Percentiles rank a stretch among this genome's conserved stretches.
Conservation (phyloP, 2,888 invertebrate genomes). For the Alcis repandata region DNA sequence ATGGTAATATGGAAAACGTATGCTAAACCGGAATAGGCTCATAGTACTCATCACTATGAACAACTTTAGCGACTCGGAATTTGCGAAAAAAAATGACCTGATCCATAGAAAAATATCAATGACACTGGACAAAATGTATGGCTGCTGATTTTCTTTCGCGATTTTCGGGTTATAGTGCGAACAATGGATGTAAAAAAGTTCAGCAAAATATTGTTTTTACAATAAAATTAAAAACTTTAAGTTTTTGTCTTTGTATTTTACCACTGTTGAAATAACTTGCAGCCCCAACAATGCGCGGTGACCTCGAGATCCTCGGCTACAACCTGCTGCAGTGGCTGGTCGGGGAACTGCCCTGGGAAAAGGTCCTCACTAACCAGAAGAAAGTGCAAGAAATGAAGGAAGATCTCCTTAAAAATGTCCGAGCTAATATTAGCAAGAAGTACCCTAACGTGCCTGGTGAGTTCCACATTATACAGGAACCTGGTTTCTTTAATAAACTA, state of each 20-base stretch:
- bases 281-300: constrained; percentile 95
- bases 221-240: neutral
- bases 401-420: constrained; percentile 87
- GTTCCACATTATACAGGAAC: neutral
- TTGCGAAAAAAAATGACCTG: no score
- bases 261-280: constrained; percentile 31
- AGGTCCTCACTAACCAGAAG: constrained; percentile 86
- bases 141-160: no score
- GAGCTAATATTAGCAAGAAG: constrained; percentile 73
- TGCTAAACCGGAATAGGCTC: no score
- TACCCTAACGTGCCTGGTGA: constrained; percentile 70
- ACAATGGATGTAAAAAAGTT: no score
- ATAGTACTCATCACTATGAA: no score
- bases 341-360: constrained; percentile 94
- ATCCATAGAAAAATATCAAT: no score
- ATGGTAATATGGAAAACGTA: no score
- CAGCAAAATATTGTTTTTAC: no score
- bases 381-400: constrained; percentile 90
- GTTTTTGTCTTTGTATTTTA: neutral
- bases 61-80: no score
- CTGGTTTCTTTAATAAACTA: neutral
- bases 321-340: constrained; percentile 97
- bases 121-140: no score
- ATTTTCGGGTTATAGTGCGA: no score
- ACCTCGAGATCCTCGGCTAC: constrained; percentile 97